Evolutionary conservation across 1,140 invertebrate genomes (phyloP), one percentile per base, ranked within the genome.

Genomic region (Prorops nasuta): DNA sequence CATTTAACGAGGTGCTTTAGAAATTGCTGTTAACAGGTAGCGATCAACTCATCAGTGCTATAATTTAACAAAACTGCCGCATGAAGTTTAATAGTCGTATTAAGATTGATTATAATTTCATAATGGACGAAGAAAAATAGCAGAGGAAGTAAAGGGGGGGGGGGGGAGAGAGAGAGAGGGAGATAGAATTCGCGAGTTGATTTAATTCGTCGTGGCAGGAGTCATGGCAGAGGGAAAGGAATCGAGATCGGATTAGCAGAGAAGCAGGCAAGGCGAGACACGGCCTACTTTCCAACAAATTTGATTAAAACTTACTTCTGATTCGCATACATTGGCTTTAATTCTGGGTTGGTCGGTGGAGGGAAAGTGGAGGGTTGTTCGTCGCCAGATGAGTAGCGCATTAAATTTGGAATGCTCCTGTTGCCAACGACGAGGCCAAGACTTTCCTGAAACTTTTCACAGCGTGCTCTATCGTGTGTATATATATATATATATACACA

Each of bases 241-340:
- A 28, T n/a, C n/a, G 24, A 28, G 24, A 28, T 28, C 24, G 4
- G 10, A 28, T n/a, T n/a, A n/a, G n/a, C n/a, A n/a, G n/a, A n/a
- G n/a, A n/a, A n/a, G n/a, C n/a, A n/a, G n/a, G n/a, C n/a, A n/a
- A n/a, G n/a, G n/a, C n/a, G n/a, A n/a, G n/a, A n/a, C n/a, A n/a
- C 35, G 47, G 24, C 47, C 47, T 44, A 54, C 48, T 54, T 54
- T 51, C 15, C 3, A 54, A 51, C 36, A 51, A 54, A 54, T 54
- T 54, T 54, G 52, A 54, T 54, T 54, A 54, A 54, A 54, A 54
- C 52, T 54, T 51, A 17, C 36, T 45, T 41, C 38, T 24, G 42
- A 54, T 54, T 54, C 48, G 41, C 52, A 51, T 51, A 51, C 42
- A 51, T 54, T 54, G 39, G 12, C 34, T 51, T 28, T 54, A 54